Evolutionary conservation across 2,888 invertebrate species (phyloP).

Genomic region (Drosophila macrothrix): DNA sequence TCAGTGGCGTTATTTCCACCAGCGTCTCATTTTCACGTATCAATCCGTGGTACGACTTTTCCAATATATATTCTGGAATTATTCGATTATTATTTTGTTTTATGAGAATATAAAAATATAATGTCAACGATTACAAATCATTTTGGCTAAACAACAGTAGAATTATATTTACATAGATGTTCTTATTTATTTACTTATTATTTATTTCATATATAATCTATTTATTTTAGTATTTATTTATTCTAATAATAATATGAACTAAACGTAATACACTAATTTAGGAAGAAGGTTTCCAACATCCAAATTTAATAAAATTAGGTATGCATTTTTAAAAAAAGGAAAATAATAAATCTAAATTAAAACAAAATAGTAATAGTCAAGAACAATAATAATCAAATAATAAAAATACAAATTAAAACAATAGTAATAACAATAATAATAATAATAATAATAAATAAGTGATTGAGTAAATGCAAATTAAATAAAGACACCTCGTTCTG

Average conservation of each 20-base stretch:
- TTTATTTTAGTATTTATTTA: neutral
- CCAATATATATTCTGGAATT: conserved; percentile 86
- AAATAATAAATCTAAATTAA: neutral
- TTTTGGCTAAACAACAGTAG: neutral
- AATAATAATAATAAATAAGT: neutral
- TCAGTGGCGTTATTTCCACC: conserved; percentile 96
- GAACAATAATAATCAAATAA: neutral
- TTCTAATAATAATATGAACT: neutral
- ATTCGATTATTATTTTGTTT: neutral
- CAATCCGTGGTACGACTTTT: conserved; percentile 96
- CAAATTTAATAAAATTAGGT: neutral
- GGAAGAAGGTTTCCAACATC: neutral
- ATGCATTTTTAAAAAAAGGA: no score
- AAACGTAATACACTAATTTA: neutral
- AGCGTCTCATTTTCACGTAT: conserved; percentile 96
- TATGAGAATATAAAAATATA: neutral
- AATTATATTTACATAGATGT: neutral
- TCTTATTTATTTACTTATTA: neutral
- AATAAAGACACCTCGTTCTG: neutral
- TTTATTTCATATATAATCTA: neutral
- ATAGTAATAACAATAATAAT: neutral
- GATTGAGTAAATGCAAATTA: neutral
- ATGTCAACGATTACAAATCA: neutral
- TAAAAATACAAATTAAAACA: neutral
- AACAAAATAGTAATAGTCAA: neutral